Percentiles rank a stretch among this genome's conserved stretches.
Conservation (phyloP, 2,797 vertebrate genomes). For the Erpetoichthys calabaricus region DNA sequence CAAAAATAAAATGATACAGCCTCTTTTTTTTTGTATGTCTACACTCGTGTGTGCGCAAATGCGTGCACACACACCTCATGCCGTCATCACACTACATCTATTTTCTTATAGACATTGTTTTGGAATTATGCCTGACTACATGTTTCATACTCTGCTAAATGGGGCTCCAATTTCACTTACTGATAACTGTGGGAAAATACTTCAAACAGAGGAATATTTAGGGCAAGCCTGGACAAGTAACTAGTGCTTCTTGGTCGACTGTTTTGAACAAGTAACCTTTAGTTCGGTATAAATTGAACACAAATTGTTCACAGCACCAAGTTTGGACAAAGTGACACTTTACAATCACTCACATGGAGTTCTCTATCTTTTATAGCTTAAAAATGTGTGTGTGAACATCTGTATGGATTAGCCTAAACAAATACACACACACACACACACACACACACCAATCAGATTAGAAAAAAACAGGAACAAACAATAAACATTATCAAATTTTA, state of each 20-base stretch:
- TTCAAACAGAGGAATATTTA: conserved; percentile 44
- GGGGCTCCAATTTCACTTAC: conserved; percentile 52
- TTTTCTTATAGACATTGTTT: conserved; percentile 34
- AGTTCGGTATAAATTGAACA: too few species aligned
- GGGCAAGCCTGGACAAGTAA: conserved; percentile 46
- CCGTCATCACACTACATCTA: conserved; percentile 36
- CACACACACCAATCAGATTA: too few species aligned
- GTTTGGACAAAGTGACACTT: too few species aligned
- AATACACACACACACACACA: too few species aligned
- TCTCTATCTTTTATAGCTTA: too few species aligned
- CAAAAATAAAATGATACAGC: conserved; percentile 8
- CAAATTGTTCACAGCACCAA: too few species aligned
- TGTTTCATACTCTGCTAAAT: conserved; percentile 49
- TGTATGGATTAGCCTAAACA: too few species aligned
- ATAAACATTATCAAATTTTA: too few species aligned
- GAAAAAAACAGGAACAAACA: too few species aligned
- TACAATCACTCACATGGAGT: too few species aligned
- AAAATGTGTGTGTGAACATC: too few species aligned
- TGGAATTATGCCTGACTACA: conserved; percentile 50
- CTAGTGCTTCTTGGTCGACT: conserved; percentile 19
- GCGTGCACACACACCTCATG: conserved; percentile 39
- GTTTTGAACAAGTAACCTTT: conserved; percentile 19
- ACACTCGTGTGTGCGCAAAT: conserved; percentile 10
- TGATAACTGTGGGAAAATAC: conserved; percentile 70
- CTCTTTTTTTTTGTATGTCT: too few species aligned